phyloP scores from a whole-genome alignment of 2,113 vertebrate species.

The Donacobius atricapilla region DNA sequence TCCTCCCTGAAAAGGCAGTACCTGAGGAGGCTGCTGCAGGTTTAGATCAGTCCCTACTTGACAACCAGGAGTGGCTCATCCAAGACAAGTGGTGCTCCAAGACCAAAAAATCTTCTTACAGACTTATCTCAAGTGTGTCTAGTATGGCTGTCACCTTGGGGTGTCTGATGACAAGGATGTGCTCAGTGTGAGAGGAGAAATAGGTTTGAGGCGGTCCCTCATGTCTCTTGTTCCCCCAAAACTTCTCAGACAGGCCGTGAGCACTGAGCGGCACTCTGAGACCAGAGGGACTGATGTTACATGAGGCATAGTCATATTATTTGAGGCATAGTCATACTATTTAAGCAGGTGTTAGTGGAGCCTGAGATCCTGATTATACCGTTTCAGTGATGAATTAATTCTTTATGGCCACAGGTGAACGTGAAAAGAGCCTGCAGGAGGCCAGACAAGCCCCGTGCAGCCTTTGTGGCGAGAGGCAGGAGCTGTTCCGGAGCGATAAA shows the following conservation, averaged over 20 bases:
- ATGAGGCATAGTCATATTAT: background rate
- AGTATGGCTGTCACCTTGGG: background rate
- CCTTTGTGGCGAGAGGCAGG: background rate
- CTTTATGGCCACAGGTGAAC: background rate
- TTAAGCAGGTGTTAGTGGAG: background rate
- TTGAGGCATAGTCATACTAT: background rate
- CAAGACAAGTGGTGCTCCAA: background rate
- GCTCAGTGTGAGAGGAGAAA: background rate
- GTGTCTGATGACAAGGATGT: background rate
- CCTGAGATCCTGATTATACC: background rate
- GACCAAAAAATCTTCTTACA: background rate
- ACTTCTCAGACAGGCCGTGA: background rate
- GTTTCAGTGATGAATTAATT: background rate
- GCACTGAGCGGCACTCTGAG: background rate
- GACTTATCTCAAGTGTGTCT: background rate
- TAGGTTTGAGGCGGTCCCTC: background rate
- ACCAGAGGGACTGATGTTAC: rapidly evolving
- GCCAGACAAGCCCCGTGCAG: background rate
- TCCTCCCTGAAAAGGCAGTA: background rate
- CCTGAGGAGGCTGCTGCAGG: background rate
- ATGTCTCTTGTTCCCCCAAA: background rate
- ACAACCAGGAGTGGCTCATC: background rate
- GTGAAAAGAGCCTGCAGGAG: background rate
- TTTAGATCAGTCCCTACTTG: background rate
- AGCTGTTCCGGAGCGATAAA: background rate